Evolutionary conservation across 2,888 invertebrate genomes (phyloP), one percentile per base, ranked within the genome.

Genomic region (Drosophila paucipuncta): DNA sequence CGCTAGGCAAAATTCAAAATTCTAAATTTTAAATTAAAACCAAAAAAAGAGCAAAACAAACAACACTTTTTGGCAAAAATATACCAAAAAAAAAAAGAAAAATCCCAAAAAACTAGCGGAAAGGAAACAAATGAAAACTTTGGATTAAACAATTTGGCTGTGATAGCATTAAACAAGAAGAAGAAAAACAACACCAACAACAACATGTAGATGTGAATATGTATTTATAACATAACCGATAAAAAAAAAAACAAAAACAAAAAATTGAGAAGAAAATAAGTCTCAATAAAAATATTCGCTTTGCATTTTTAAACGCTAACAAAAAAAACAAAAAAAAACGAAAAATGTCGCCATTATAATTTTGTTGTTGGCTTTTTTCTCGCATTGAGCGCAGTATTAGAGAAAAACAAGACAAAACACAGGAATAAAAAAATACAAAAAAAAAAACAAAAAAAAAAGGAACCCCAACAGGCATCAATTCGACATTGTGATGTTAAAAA

Each of bases 61-160:
- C 78, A 90, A 89, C 87, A 86, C 85, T 89, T 92, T 91, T 76
- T 76, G 76, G 70, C 66, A 76, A 47, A 47, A 47, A 9, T 47
- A 16, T 77, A 69, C 55, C 63, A 71, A 73, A 74, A 65, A 71
- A 82, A 61, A 55, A 73, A 52, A 62, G 59, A 54, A 53, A 33
- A 41, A 64, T 49, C 60, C 28, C 53, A 43, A 63, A 60, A 68
- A 60, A 25, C 41, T 53, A 60, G 72, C 37, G 50, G 73, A 78
- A 66, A 55, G 54, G 68, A 82, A 76, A 76, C 67, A 76, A 78
- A 64, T 68, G 82, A 91, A 89, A 90, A 89, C 90, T 91, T 92
- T 91, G 92, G 91, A 91, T 92, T 91, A 90, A 92, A 92, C 87
- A 92, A 93, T 93, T 93, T 93, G 93, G 93, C 93, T 93, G 93